A percentile compares a stretch with the other conserved stretches of the same genome.
These are phyloP conservation scores for Stigmatopora argus DNA, from an alignment of 2,113 vertebrate genomes.

Conservation along the genomic window DNA sequence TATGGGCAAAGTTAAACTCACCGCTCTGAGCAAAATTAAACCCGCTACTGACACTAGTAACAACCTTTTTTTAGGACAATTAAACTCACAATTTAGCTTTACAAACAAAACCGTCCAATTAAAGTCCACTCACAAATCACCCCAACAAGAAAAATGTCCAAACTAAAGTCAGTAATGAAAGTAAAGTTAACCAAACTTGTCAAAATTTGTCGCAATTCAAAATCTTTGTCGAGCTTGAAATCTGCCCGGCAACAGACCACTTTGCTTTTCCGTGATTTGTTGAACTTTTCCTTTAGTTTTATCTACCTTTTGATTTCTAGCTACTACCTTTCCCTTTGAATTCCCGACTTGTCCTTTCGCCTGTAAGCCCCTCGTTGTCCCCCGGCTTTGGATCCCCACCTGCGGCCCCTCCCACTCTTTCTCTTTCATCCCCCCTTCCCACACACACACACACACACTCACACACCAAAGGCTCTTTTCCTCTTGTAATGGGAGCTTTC, in stretches of 20 bases:
- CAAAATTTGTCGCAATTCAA: background rate
- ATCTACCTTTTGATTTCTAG: too few relatives aligned
- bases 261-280: too few relatives aligned
- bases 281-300: too few relatives aligned
- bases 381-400: background rate
- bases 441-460: too few relatives aligned
- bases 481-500: conserved; percentile 64
- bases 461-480: conserved; percentile 35
- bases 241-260: too few relatives aligned
- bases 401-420: background rate
- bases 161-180: background rate
- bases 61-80: background rate
- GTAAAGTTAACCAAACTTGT: too few relatives aligned
- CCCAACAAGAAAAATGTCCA: background rate
- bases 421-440: conserved; percentile 4
- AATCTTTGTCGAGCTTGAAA: too few relatives aligned
- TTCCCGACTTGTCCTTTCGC: background rate
- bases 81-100: background rate
- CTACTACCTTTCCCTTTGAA: too few relatives aligned
- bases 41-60: background rate
- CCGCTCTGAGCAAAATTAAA: background rate
- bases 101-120: background rate
- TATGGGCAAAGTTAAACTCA: background rate
- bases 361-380: background rate
- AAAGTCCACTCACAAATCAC: background rate